Evolutionary conservation across 2,113 vertebrate species (phyloP), one percentile per base, ranked within the genome.

Genomic region (Steatornis caripensis): DNA sequence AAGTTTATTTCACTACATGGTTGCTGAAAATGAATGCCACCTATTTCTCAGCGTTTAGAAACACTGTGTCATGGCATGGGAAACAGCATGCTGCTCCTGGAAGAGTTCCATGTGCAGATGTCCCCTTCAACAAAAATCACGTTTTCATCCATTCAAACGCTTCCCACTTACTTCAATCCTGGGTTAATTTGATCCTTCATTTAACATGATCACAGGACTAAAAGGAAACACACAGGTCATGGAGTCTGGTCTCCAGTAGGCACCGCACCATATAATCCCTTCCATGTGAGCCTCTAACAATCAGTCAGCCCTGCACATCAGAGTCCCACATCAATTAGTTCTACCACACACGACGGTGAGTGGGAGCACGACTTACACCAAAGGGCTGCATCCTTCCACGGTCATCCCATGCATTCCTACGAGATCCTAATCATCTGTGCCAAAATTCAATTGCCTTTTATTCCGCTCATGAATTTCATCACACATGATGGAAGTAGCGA

Each of bases 131-230:
- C 76, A 86, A 97, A 96, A 94, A 90, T 61, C 61, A 84, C 4
- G 2, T 82, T 96, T 95, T 93, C 84, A 89, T 75, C 72, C 76
- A 82, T 71, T 87, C 64, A 89, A 82, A 90, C 65, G 30, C 80
- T 60, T 95, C 74, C 76, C 89, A 94, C 94, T 95, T 96, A 95
- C 96, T 93, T 94, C 72, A 94, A 72, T 87, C 92, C 83, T 29
- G 65, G 34, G 65, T 93, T 92, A 92, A 96, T 93, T 78, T 96
- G 95, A 95, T 87, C 92, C 92, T 92, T 95, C 94, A 92, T 96
- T 97, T 96, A 95, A 95, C 95, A 90, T 9, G 83, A 95, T 96
- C 94, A 96, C 61, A 96, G 81, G 65, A 90, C 81, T 95, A 85
- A 87, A 81, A 93, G 84, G 84, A 96, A 95, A 87, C 77, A 92